Conservation (phyloP, 2,888 invertebrate species). For the Dryadula phaetusa region DNA sequence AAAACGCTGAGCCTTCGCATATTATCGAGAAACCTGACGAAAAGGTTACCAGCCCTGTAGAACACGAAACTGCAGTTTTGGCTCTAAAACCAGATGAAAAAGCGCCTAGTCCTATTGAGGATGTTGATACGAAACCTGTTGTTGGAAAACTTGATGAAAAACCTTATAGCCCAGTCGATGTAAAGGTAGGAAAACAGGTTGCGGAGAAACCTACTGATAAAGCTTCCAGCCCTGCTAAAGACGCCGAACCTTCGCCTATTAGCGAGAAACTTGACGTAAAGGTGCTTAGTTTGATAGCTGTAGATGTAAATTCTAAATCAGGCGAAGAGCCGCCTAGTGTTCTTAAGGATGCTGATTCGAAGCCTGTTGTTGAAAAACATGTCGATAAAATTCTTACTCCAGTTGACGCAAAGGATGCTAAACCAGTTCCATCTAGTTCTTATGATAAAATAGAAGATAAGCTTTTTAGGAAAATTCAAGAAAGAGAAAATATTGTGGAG, state of each 20-base stretch:
- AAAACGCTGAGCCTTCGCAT: background rate
- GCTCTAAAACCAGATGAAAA: conserved; percentile 18
- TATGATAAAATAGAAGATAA: conserved; percentile 28
- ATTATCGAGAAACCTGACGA: conserved; percentile 11
- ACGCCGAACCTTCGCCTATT: background rate
- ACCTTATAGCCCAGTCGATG: conserved; percentile 29
- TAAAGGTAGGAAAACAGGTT: conserved; percentile 4
- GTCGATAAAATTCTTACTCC: conserved; percentile 40
- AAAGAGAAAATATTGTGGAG: background rate
- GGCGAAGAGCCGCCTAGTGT: too few species aligned
- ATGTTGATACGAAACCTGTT: background rate
- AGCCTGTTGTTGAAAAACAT: conserved; percentile 17
- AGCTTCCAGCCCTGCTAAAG: conserved; percentile 17
- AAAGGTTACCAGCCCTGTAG: background rate
- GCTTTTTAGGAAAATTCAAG: conserved; percentile 27
- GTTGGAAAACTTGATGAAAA: conserved; percentile 28
- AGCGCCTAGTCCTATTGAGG: background rate
- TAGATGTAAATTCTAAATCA: too few species aligned
- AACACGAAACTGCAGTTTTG: background rate
- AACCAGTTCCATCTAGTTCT: background rate
- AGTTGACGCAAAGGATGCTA: background rate
- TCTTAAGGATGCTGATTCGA: too few species aligned
- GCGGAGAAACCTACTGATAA: conserved; percentile 30
- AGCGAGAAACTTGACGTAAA: background rate
- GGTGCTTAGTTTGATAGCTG: too few species aligned